These are phyloP conservation scores for Oxyruncus cristatus DNA, from an alignment of 2,113 vertebrate species.

Conservation along the genomic window DNA sequence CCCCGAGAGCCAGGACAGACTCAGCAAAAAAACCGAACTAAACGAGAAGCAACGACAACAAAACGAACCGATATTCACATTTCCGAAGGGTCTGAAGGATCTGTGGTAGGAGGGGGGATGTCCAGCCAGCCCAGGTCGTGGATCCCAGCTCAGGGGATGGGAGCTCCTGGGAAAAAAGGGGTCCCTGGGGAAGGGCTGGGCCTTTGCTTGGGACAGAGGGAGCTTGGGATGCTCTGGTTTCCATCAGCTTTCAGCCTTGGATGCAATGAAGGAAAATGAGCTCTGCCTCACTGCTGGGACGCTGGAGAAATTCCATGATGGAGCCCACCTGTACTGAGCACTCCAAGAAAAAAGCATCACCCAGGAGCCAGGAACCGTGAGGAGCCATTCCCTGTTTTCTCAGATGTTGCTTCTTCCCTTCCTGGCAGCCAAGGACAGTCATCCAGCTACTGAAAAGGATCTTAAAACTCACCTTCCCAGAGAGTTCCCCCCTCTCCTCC, in stretches of 20 bases:
- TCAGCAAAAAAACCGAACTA: not conserved
- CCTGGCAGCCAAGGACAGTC: not conserved
- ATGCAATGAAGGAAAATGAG: not conserved
- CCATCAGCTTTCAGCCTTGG: not conserved
- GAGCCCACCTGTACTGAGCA: not conserved
- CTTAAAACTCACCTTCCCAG: not conserved
- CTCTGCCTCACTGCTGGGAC: not conserved
- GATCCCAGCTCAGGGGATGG: not conserved
- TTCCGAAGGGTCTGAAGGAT: conserved; percentile 56
- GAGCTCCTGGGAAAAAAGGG: not conserved
- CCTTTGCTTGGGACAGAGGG: fast-evolving
- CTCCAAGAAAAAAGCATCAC: not conserved
- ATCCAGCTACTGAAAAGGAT: not conserved
- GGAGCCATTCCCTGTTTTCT: not conserved
- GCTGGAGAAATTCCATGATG: not conserved
- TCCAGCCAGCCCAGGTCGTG: not conserved
- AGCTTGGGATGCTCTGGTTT: not conserved
- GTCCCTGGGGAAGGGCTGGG: not conserved
- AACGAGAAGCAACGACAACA: not conserved
- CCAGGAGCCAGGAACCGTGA: not conserved
- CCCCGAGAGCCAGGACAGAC: conserved; percentile 10
- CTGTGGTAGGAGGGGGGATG: not conserved
- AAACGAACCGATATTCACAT: conserved; percentile 56
- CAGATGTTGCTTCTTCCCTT: not conserved
- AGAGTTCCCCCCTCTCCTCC: not conserved